Evolutionary conservation across 2,888 invertebrate species (phyloP).

Genomic region (Mythimna loreyi): DNA sequence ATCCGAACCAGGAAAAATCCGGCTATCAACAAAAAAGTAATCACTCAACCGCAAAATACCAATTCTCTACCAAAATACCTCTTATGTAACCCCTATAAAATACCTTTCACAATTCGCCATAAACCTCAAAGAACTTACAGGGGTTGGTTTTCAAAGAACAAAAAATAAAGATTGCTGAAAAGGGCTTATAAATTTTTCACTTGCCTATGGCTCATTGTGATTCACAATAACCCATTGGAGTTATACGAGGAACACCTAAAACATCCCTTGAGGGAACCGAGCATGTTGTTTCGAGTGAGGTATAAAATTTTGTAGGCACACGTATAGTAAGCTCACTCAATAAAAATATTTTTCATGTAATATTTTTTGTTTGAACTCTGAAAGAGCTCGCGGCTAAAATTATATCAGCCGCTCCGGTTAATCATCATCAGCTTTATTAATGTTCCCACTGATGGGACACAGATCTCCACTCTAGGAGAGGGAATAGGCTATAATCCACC

Average conservation of each 20-base stretch:
- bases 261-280: constrained; percentile 70
- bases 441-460: too few species aligned
- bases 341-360: too few species aligned
- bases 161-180: constrained; percentile 60
- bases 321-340: too few species aligned
- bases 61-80: constrained; percentile 23
- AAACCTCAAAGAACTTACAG: constrained; percentile 57
- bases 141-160: constrained; percentile 47
- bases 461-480: too few species aligned
- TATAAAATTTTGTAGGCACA: constrained; percentile 18
- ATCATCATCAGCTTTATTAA: too few species aligned
- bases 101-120: constrained; percentile 46
- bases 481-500: too few species aligned
- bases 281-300: constrained; percentile 48
- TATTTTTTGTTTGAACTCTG: too few species aligned
- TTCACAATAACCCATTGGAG: constrained; percentile 63
- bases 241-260: constrained; percentile 72
- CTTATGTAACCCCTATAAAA: constrained; percentile 34
- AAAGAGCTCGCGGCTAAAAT: too few species aligned
- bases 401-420: too few species aligned
- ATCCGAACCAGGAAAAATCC: neutral
- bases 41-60: constrained; percentile 31
- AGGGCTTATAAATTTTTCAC: constrained; percentile 78
- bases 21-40: constrained; percentile 18
- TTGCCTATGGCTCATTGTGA: constrained; percentile 64